Conservation (phyloP, 1,140 invertebrate genomes). For the Caenorhabditis remanei region DNA sequence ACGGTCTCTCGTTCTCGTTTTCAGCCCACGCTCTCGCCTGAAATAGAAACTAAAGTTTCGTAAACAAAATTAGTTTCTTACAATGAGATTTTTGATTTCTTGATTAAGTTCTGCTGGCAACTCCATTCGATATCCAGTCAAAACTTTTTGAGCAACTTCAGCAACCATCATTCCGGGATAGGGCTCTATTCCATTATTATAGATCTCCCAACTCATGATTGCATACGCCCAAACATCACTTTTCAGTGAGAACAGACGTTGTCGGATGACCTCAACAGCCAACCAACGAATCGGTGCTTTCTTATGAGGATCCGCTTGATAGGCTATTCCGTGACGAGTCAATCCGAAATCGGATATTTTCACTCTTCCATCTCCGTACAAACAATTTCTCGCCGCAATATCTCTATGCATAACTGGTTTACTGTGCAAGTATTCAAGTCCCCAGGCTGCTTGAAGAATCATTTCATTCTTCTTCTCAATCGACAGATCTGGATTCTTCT, state of each 20-base stretch:
- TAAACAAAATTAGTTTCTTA: background rate
- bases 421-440: background rate
- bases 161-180: constrained; percentile 65
- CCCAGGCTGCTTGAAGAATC: background rate
- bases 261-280: background rate
- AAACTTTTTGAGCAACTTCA: constrained; percentile 35
- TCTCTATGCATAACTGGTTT: background rate
- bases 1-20: constrained; percentile 30
- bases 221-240: background rate
- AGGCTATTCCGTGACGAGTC: background rate
- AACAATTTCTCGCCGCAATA: background rate
- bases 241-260: background rate
- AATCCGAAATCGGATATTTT: background rate
- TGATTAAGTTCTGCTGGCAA: background rate
- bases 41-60: background rate
- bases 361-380: background rate
- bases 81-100: background rate
- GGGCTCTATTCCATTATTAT: constrained; percentile 57
- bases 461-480: background rate
- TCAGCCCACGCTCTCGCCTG: constrained; percentile 52
- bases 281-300: background rate
- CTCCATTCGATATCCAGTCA: constrained; percentile 58
- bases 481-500: background rate
- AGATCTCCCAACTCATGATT: constrained; percentile 2
- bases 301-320: background rate